Conservation (phyloP, 2,113 vertebrate species). For the Tichodroma muraria region DNA sequence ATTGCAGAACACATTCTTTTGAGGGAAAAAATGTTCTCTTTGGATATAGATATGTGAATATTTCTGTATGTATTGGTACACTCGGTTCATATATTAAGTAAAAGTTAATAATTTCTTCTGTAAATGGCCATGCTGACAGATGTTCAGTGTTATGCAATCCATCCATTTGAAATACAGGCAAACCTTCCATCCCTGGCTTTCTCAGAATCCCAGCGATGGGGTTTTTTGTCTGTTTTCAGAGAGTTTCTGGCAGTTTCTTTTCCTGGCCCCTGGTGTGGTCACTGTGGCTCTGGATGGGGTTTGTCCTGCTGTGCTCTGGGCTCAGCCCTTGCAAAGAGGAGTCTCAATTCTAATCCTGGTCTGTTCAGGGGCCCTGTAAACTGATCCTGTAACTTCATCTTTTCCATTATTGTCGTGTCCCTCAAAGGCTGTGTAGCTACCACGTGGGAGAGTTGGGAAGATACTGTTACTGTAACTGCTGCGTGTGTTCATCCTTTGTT, state of each 20-base stretch:
- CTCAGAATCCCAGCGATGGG: not conserved
- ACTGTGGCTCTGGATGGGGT: not conserved
- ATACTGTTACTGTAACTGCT: not conserved
- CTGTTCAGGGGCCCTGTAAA: not conserved
- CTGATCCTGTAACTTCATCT: not conserved
- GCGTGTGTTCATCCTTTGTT: not conserved
- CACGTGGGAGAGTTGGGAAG: not conserved
- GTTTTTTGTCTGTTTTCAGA: not conserved
- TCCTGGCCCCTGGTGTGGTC: not conserved
- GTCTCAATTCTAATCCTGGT: not conserved
- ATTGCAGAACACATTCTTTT: not conserved
- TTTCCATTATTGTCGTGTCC: not conserved
- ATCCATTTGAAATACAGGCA: not conserved
- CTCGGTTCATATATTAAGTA: not conserved
- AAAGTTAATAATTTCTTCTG: not conserved
- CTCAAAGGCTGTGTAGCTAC: not conserved
- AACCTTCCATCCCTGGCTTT: not conserved
- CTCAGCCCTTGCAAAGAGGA: not conserved
- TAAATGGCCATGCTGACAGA: not conserved
- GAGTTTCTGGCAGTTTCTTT: not conserved
- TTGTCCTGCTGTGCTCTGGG: not conserved
- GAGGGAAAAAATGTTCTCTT: not conserved
- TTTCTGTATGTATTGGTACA: not conserved
- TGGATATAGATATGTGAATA: not conserved
- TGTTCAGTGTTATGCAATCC: not conserved